A percentile compares a stretch with the other conserved stretches of the same genome.
phyloP scores from a whole-genome alignment of 2,888 invertebrate species.

The Stomorhina lunata region DNA sequence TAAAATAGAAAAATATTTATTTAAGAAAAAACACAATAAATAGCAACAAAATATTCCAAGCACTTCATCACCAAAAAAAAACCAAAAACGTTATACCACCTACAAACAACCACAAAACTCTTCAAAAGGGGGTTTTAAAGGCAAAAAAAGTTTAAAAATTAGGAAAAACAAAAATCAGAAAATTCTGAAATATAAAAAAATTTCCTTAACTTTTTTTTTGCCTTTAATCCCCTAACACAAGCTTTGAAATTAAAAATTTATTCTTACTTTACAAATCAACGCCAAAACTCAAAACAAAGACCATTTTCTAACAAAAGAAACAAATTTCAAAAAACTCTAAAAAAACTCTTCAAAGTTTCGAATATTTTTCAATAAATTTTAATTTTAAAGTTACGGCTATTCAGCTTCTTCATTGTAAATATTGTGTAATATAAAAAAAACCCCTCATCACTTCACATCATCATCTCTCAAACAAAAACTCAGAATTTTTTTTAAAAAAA shows the following conservation, averaged over 20 bases:
- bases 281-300: not conserved
- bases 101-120: conserved; percentile 60
- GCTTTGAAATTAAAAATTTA: conserved; percentile 75
- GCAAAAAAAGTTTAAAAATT: conserved; percentile 62
- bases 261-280: conserved; percentile 53
- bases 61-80: conserved; percentile 32
- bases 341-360: conserved; percentile 29
- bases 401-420: conserved; percentile 80
- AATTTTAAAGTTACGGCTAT: conserved; percentile 80
- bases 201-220: not conserved
- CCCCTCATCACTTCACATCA: not conserved
- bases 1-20: conserved; percentile 63
- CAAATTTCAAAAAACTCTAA: conserved; percentile 62
- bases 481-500: conserved; percentile 75
- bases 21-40: conserved; percentile 40
- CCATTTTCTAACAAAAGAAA: conserved; percentile 41
- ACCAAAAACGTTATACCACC: conserved; percentile 63
- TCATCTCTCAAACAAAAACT: conserved; percentile 73
- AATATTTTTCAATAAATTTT: conserved; percentile 68
- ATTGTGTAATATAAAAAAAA: conserved; percentile 78
- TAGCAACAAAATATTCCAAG: conserved; percentile 35
- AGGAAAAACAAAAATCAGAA: conserved; percentile 64
- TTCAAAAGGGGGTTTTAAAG: conserved; percentile 66
- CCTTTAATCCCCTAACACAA: not conserved
- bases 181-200: conserved; percentile 10